phyloP scores from a whole-genome alignment of 2,888 invertebrate genomes.

The Rhagium mordax region DNA sequence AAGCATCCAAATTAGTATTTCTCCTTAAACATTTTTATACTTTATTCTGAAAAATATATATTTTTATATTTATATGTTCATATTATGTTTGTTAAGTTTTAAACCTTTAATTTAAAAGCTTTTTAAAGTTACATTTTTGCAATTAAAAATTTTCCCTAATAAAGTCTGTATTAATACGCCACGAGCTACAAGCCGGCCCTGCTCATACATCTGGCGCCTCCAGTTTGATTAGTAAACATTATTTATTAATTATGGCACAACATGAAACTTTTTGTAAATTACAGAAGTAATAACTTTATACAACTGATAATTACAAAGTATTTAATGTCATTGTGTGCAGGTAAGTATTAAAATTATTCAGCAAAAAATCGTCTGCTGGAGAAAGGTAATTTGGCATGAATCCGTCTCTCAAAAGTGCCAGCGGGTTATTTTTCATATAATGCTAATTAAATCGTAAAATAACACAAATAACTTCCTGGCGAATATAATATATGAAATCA shows the following conservation, averaged over 20 bases:
- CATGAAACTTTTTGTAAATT: conserved; percentile 6
- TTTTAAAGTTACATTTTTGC: no score
- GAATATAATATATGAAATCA: no score
- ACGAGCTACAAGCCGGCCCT: neutral
- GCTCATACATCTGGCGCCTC: conserved; percentile 6
- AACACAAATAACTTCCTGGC: neutral
- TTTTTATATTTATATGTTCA: no score
- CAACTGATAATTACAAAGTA: neutral
- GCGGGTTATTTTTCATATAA: neutral
- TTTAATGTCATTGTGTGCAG: neutral
- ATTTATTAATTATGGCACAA: neutral
- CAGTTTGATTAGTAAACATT: conserved; percentile 14
- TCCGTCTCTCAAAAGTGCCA: neutral
- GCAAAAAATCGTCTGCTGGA: neutral
- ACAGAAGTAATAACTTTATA: neutral
- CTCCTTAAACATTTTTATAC: no score
- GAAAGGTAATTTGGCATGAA: neutral
- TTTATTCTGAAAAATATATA: no score
- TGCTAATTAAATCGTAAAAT: neutral
- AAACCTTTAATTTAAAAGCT: no score
- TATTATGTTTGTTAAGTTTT: no score
- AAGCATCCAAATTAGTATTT: no score
- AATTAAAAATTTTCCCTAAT: no score
- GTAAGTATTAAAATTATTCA: neutral
- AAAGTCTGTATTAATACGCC: no score